Percentiles rank a stretch among this genome's conserved stretches.
Evolutionary conservation across 1,140 invertebrate species (phyloP).

Genomic region (Portunus trituberculatus): DNA sequence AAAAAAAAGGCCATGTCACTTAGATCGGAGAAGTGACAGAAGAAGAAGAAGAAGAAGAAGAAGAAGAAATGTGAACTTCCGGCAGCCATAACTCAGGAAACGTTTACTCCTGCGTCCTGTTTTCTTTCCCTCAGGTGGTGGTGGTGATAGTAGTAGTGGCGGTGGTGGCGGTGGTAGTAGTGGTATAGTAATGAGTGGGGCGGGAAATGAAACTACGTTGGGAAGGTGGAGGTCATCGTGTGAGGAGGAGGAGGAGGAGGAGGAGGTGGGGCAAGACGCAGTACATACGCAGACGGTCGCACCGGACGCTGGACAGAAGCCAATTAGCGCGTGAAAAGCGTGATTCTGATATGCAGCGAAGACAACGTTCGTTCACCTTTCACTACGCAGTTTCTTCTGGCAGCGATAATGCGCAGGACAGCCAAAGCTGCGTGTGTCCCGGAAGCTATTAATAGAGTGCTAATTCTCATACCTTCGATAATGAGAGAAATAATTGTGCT

Average conservation of each 20-base stretch:
- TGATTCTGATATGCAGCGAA: neutral
- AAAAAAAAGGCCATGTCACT: neutral
- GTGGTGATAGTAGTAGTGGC: too few relatives aligned
- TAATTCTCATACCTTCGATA: neutral
- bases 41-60: neutral
- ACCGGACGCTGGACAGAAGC: neutral
- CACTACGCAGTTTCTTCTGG: constrained; percentile 7
- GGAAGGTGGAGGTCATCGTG: too few relatives aligned
- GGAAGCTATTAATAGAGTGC: neutral
- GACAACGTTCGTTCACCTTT: neutral
- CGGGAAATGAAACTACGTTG: too few relatives aligned
- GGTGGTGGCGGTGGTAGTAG: too few relatives aligned
- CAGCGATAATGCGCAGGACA: neutral
- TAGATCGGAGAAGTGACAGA: neutral
- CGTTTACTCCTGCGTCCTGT: neutral
- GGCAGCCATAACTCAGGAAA: neutral
- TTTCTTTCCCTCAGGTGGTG: neutral
- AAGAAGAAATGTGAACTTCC: neutral
- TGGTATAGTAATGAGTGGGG: too few relatives aligned
- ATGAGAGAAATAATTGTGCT: neutral
- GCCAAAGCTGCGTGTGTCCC: neutral
- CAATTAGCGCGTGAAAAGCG: neutral
- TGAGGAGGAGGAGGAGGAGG: neutral
- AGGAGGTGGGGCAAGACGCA: neutral
- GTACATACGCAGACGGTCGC: neutral